These are phyloP conservation scores for Zootoca vivipara DNA, from an alignment of 2,113 vertebrate species.

Conservation along the genomic window DNA sequence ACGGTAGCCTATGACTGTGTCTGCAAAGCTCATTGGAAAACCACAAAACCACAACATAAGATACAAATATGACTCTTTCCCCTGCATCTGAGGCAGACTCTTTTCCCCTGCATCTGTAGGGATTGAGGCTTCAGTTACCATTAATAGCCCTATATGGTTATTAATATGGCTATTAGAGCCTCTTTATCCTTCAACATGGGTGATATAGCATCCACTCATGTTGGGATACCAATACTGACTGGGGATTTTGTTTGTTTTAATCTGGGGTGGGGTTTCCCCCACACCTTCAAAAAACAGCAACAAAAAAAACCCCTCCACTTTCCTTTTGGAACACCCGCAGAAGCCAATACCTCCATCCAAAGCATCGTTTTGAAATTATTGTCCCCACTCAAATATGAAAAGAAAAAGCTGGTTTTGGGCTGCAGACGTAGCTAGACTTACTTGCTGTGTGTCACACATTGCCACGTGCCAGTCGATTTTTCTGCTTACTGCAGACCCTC, in stretches of 20 bases:
- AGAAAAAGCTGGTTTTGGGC: constrained; percentile 19
- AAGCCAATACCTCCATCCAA: not conserved
- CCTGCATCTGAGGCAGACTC: not conserved
- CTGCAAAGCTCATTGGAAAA: not conserved
- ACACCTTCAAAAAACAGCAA: fast-evolving
- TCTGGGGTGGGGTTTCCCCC: not conserved
- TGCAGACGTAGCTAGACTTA: constrained; percentile 48
- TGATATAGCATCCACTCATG: too few relatives aligned
- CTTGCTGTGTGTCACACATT: constrained; percentile 40
- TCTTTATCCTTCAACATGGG: too few relatives aligned
- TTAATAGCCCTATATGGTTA: not conserved
- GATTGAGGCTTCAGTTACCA: fast-evolving
- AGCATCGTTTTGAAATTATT: constrained; percentile 24
- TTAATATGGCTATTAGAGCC: too few relatives aligned
- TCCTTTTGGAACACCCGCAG: not conserved
- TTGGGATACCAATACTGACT: too few relatives aligned
- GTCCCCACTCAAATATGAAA: not conserved
- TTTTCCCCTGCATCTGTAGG: too few relatives aligned
- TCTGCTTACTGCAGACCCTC: constrained; percentile 85
- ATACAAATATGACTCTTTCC: not conserved
- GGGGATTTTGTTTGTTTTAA: not conserved
- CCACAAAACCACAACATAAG: not conserved
- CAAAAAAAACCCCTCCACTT: fast-evolving
- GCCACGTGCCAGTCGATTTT: constrained; percentile 55
- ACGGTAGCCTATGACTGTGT: not conserved